These are phyloP conservation scores for Parotocinclus haroldoi DNA, from an alignment of 2,797 vertebrate genomes.

Conservation along the genomic window DNA sequence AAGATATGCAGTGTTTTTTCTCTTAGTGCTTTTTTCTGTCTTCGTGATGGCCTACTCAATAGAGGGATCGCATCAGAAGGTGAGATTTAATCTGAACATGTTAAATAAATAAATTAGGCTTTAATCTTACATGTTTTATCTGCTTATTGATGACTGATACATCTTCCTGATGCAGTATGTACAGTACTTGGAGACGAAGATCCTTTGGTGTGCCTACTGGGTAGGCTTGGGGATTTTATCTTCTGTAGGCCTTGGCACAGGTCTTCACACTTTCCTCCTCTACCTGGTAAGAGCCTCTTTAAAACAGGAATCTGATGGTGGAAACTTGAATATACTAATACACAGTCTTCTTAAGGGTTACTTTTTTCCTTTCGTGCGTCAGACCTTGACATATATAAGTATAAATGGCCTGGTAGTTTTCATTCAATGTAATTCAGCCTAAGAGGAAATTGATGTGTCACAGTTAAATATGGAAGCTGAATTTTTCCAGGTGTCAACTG, in stretches of 20 bases:
- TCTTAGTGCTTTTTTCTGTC: constrained; percentile 76
- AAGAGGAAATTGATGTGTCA: constrained; percentile 2
- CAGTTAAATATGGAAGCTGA: constrained; percentile 18
- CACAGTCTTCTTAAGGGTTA: no score
- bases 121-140: background rate
- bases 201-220: constrained; percentile 98
- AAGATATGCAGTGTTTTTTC: constrained; percentile 74
- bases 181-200: constrained; percentile 84
- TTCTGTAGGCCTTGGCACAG: constrained; percentile 95
- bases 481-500: constrained; percentile 23
- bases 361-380: no score
- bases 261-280: constrained; percentile 95
- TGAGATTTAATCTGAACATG: background rate
- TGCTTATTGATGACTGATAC: background rate
- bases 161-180: constrained; percentile 77
- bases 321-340: no score
- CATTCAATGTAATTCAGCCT: background rate
- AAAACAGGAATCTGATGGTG: background rate
- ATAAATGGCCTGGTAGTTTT: no score
- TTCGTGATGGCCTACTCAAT: constrained; percentile 85
- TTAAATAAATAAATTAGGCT: background rate
- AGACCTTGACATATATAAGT: no score
- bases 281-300: constrained; percentile 83
- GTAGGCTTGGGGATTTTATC: constrained; percentile 96
- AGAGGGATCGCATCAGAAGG: constrained; percentile 86